A percentile compares a stretch with the other conserved stretches of the same genome.
Evolutionary conservation across 1,140 invertebrate genomes (phyloP).

Genomic region (Yoshiicerus persimilis): DNA sequence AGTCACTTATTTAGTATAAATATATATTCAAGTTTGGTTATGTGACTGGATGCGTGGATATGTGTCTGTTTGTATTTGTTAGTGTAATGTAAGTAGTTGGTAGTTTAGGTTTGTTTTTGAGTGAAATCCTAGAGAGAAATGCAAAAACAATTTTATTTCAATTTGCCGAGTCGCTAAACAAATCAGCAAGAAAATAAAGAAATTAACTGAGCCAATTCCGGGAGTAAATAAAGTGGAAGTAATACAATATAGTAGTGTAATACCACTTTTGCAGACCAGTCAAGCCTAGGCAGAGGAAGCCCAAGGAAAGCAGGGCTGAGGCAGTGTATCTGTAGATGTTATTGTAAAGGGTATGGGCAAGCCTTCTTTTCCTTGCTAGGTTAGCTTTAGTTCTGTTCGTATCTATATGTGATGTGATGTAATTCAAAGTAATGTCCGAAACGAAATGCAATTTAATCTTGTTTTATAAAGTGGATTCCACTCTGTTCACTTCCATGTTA

Average conservation of each 20-base stretch:
- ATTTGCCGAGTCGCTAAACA: constrained; percentile 11
- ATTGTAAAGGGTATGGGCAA: neutral
- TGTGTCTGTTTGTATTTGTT: neutral
- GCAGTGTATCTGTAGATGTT: neutral
- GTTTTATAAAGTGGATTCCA: constrained; percentile 21
- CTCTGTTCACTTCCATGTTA: constrained; percentile 16
- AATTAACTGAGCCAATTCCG: constrained; percentile 19
- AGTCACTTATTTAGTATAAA: neutral
- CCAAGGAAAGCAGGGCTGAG: neutral
- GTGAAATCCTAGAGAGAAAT: neutral
- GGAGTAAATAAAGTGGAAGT: constrained; percentile 14
- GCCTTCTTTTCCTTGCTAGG: neutral
- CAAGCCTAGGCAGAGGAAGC: neutral
- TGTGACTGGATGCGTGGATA: neutral
- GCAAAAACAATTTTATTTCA: constrained; percentile 21
- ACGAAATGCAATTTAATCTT: constrained; percentile 27
- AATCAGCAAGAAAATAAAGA: constrained; percentile 17
- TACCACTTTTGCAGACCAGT: neutral
- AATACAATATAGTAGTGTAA: neutral
- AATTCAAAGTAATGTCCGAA: constrained; percentile 21
- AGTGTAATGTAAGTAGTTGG: neutral
- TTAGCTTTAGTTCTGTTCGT: neutral
- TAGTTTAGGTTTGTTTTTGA: neutral
- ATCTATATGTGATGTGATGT: constrained; percentile 21
- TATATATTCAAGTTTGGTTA: neutral